A percentile compares a stretch with the other conserved stretches of the same genome.
These are phyloP conservation scores for Desmophyllum pertusum DNA, from an alignment of 92 coral and sea anemone genomes.

Conservation along the genomic window DNA sequence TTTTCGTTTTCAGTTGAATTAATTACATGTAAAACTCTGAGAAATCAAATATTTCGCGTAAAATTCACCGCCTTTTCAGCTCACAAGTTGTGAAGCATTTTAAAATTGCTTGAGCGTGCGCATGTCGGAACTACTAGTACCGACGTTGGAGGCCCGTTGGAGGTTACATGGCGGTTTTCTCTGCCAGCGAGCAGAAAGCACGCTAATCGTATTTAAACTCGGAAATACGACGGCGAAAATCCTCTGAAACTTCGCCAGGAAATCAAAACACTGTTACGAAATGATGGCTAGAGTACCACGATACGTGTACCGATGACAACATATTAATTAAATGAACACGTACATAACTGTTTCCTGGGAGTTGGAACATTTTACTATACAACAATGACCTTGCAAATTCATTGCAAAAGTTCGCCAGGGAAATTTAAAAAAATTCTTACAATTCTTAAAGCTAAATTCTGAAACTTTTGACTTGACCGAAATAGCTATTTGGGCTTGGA, in stretches of 20 bases:
- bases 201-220: background rate
- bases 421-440: background rate
- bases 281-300: background rate
- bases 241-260: background rate
- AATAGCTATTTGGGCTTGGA: background rate
- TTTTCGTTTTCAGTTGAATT: background rate
- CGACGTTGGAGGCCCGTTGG: too few species aligned
- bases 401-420: background rate
- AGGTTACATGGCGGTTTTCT: too few species aligned
- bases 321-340: background rate
- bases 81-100: background rate
- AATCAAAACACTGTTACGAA: background rate
- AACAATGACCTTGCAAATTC: background rate
- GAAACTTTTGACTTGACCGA: background rate
- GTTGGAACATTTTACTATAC: background rate
- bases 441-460: background rate
- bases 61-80: background rate
- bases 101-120: too few species aligned
- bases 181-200: background rate
- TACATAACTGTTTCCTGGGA: conserved; percentile 7
- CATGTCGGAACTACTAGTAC: background rate
- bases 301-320: conserved; percentile 37
- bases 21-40: background rate
- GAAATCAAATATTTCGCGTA: background rate
- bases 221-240: background rate